phyloP scores from a whole-genome alignment of 23 tunicate genomes.

The Halocynthia roretzi region DNA sequence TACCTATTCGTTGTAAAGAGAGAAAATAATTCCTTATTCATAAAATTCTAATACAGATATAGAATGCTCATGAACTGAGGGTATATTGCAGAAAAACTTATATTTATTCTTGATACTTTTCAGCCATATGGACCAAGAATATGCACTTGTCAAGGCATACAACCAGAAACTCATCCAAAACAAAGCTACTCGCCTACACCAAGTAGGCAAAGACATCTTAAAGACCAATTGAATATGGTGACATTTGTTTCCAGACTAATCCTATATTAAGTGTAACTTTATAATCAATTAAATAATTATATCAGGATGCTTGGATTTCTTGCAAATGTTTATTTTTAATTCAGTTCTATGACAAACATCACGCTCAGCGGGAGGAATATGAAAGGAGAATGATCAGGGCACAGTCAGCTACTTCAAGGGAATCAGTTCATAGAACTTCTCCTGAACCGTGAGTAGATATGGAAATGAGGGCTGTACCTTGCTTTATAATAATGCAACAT shows the following conservation, averaged over 20 bases:
- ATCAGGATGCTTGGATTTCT: too few relatives aligned
- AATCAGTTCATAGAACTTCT: constrained; percentile 68
- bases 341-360: constrained; percentile 17
- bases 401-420: constrained; percentile 56
- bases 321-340: background rate
- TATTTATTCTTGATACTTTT: background rate
- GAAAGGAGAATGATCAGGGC: constrained; percentile 37
- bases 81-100: too few relatives aligned
- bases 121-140: constrained; percentile 40
- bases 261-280: background rate
- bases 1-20: too few relatives aligned
- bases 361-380: constrained; percentile 29
- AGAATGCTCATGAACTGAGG: too few relatives aligned
- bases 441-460: constrained; percentile 71
- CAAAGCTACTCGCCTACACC: constrained; percentile 60
- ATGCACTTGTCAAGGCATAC: constrained; percentile 56
- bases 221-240: constrained; percentile 65
- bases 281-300: background rate
- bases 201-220: constrained; percentile 46
- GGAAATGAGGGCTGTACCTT: too few relatives aligned
- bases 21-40: too few relatives aligned
- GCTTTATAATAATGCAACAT: too few relatives aligned
- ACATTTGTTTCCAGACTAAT: background rate
- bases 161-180: constrained; percentile 52
- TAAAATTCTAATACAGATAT: too few relatives aligned